Percentiles rank a stretch among this genome's conserved stretches.
phyloP scores from a whole-genome alignment of 2,888 invertebrate genomes.

The Tetanocera ferruginea region DNA sequence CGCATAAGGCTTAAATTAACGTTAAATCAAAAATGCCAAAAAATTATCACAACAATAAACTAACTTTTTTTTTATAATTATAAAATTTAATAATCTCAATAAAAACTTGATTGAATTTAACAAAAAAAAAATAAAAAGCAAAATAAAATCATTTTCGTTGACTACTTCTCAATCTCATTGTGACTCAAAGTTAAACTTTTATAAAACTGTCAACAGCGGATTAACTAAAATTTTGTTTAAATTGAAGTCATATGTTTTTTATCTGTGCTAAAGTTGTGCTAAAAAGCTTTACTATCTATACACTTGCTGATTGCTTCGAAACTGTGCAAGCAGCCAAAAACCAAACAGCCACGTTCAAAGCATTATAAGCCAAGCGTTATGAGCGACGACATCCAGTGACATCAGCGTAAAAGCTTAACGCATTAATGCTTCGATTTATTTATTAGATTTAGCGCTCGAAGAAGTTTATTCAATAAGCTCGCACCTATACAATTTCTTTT shows the following conservation, averaged over 20 bases:
- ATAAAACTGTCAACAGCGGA: constrained; percentile 12
- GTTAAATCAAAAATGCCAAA: constrained; percentile 1
- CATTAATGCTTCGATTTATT: constrained; percentile 27
- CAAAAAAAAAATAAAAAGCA: neutral
- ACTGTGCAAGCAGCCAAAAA: neutral
- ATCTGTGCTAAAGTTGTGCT: neutral
- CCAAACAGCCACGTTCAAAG: neutral
- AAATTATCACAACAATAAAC: constrained; percentile 65
- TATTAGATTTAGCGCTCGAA: constrained; percentile 26
- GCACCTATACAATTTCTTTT: neutral
- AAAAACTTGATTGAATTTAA: neutral
- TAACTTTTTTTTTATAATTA: constrained; percentile 46
- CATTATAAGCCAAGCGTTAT: constrained; percentile 13
- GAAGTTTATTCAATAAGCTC: neutral
- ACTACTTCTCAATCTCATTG: neutral
- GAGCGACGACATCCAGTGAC: constrained; percentile 28
- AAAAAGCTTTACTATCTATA: neutral
- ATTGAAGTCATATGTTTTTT: neutral
- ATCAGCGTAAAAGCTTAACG: constrained; percentile 21
- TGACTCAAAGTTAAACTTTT: neutral
- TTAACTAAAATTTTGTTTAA: neutral
- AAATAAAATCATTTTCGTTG: neutral
- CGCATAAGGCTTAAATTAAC: neutral
- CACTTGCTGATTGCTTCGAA: neutral
- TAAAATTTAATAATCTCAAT: neutral